Conservation (phyloP, 2,797 vertebrate genomes). For the Cyprinella venusta region DNA sequence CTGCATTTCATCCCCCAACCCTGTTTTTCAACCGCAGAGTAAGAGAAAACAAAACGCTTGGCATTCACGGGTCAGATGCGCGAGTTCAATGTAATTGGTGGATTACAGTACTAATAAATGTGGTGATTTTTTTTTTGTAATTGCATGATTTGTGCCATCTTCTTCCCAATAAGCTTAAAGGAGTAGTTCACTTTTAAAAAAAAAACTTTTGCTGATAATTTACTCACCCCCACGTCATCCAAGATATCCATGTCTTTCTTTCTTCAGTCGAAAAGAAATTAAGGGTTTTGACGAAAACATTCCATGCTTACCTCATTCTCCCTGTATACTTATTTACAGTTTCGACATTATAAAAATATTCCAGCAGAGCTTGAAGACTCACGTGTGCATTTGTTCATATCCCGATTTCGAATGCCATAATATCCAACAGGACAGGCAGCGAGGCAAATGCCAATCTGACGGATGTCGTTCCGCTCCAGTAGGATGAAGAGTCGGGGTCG, state of each 20-base stretch:
- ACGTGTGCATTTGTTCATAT: constrained; percentile 99
- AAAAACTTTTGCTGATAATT: no score
- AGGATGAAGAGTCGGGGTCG: constrained; percentile 98
- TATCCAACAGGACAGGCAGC: constrained; percentile 94
- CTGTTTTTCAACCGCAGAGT: constrained; percentile 68
- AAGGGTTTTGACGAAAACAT: no score
- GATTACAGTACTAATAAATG: constrained; percentile 43
- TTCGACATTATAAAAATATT: not conserved
- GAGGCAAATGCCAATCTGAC: constrained; percentile 93
- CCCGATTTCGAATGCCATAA: constrained; percentile 93
- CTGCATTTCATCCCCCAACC: constrained; percentile 66
- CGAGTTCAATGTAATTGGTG: constrained; percentile 54
- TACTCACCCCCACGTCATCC: no score
- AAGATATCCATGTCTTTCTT: no score
- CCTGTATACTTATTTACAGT: not conserved
- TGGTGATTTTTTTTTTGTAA: constrained; percentile 35
- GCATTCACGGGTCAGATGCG: constrained; percentile 51
- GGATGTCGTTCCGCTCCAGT: constrained; percentile 95
- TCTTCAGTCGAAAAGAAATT: no score
- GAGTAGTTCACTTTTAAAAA: no score
- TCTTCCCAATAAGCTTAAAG: not conserved
- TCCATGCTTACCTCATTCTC: not conserved
- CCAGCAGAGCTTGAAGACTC: constrained; percentile 67
- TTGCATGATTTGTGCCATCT: not conserved
- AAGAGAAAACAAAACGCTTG: constrained; percentile 75